These are phyloP conservation scores for Eulemur mongoz DNA, from an alignment of 2,797 vertebrate genomes.

Conservation along the genomic window DNA sequence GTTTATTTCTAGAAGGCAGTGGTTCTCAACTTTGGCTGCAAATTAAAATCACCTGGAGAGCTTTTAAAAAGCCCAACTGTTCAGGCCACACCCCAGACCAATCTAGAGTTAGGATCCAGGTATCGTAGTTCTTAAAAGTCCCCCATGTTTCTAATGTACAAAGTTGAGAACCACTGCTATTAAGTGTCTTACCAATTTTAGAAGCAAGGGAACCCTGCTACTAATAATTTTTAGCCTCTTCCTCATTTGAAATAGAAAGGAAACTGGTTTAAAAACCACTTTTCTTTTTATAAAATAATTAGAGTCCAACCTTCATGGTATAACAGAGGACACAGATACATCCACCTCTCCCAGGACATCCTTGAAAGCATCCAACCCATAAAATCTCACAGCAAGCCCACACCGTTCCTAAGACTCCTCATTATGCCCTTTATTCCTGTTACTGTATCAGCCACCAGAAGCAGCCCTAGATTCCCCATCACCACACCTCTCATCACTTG, in stretches of 20 bases:
- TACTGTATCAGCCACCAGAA: not conserved
- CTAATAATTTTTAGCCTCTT: not conserved
- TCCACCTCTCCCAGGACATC: not conserved
- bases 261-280: not conserved
- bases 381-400: not conserved
- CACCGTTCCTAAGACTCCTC: not conserved
- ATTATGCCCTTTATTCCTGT: not conserved
- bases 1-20: not conserved
- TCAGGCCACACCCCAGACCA: not conserved
- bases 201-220: not conserved
- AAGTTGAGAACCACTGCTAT: not conserved
- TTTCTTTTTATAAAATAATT: not conserved
- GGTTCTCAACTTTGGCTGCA: not conserved
- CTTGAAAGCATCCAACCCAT: not conserved
- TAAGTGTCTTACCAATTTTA: not conserved
- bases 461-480: not conserved
- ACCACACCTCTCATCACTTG: not conserved
- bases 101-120: not conserved
- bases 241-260: constrained; percentile 19
- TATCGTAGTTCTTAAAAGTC: not conserved
- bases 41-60: not conserved
- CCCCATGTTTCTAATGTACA: not conserved
- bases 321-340: not conserved
- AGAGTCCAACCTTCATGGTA: not conserved
- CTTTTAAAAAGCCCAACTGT: not conserved